Base-by-base conservation (phyloP, 2,113 vertebrate genomes). In the Phasianus colchicus region DNA sequence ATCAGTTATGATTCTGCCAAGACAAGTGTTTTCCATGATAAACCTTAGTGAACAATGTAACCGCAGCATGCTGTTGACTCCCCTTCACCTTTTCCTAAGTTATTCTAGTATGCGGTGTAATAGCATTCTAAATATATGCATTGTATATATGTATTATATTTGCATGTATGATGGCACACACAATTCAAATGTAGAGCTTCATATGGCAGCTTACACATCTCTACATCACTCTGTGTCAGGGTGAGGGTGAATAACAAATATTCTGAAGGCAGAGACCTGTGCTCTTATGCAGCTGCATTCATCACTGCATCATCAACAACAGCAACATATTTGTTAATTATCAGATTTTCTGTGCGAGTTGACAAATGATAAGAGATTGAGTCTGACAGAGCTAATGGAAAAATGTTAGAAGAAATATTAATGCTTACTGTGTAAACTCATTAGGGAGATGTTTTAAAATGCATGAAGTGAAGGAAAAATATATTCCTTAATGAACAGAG, bases 341-440 rank as follows among this genome's bases (percentile, higher is more conserved):
- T 67, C 47, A 93, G 83, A 12, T 34, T 65, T 65, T 72, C 79
- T 43, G 69, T 83, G 86, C 72, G 55, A 38, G 75, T 1, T 81
- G 88, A 96, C 60, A 83, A 90, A 93, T 72, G 72, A 27, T 65
- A 75, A 4, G 5, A 83, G 76, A 64, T 63, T 38, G 58, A 6
- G 38, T 64, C 94, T 93, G 88, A 81, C 83, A 22, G 55, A 71
- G 60, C 87, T 95, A 91, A 92, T 93, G 85, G 89, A 42, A 93
- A 93, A 91, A 48, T 6, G 38, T 77, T 92, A 36, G 24, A 80
- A 83, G 57, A 89, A 92, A 93, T 91, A 86, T 83, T 88, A 83
- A 61, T 52, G 34, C 69, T 83, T 92, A 20, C 30, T 64, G 9
- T 74, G 52, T 70, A 72, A 92, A 74, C 75, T 91, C 86, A 47